Evolutionary conservation across 2,113 vertebrate species (phyloP), one percentile per base, ranked within the genome.

Genomic region (Plestiodon gilberti): DNA sequence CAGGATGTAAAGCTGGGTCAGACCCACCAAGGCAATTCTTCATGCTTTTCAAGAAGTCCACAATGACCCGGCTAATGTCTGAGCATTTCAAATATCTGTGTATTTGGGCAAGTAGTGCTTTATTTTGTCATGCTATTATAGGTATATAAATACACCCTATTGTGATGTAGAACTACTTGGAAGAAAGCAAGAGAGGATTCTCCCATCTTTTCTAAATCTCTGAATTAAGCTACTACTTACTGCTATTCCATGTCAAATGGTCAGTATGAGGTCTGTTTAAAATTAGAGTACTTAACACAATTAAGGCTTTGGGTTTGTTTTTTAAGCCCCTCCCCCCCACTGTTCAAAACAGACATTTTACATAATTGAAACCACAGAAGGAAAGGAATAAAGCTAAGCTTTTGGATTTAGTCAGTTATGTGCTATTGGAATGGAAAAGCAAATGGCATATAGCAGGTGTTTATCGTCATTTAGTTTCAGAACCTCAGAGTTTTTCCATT

Each of bases 61-160:
- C 1, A 4, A 1, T 79, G 43, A n/a, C 86, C n/a, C 20, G 67
- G 14, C 48, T n/a, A 78, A 78, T 71, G 18, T 48, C 23, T 75
- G 40, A 25, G 40, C 43, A 87, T 73, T 88, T 43, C 59, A 89
- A 89, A 92, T 30, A 86, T 10, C 89, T 69, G 18, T 57, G 25
- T 89, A 90, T 93, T 92, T 93, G 88, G n/a, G 91, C 89, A 91
- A 74, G 61, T 2, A 90, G 80, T 91, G 86, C 90, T 94, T 93
- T 84, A 89, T 81, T 78, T 77, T 30, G 73, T 84, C 74, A 30
- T 11, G 78, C 71, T 40, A 40, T 87, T 57, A 82, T 86, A 87
- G 52, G 48, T 38, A 38, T 78, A 61, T 3, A 89, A 28, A 62
- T 71, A 62, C 48, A 48, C 30, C 13, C 77, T 30, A 78, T 90